Conservation (phyloP, 2,797 vertebrate species). For the Brachyalestes nurse region DNA sequence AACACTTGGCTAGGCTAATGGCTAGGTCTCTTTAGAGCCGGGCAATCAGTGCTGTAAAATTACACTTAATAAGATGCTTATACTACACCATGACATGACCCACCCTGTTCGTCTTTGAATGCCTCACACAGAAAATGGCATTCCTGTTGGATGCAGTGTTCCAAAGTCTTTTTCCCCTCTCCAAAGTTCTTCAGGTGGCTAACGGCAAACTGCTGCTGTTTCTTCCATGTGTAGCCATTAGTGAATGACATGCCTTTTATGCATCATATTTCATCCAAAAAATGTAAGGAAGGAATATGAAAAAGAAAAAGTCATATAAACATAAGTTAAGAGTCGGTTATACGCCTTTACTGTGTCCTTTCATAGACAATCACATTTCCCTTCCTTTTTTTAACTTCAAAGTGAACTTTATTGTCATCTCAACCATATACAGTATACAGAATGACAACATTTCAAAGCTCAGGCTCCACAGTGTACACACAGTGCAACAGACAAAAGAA, state of each 20-base stretch:
- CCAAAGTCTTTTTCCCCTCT: slow-evolving; percentile 51
- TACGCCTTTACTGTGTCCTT: no score
- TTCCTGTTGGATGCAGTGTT: slow-evolving; percentile 55
- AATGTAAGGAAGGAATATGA: background rate
- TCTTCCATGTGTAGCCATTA: slow-evolving; percentile 59
- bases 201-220: slow-evolving; percentile 58
- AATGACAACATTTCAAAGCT: no score
- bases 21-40: background rate
- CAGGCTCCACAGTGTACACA: no score
- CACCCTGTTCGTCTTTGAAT: slow-evolving; percentile 59
- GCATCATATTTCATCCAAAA: background rate
- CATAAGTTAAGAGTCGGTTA: background rate
- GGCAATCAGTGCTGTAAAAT: background rate
- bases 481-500: no score
- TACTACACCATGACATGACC: background rate
- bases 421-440: no score
- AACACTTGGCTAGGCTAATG: no score
- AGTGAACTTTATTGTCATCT: no score
- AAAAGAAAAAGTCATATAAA: background rate
- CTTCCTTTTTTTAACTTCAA: no score
- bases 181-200: slow-evolving; percentile 57
- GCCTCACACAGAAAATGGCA: slow-evolving; percentile 51
- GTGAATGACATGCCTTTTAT: slow-evolving; percentile 56
- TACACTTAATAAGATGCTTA: background rate
- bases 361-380: no score